These are phyloP conservation scores for Coregonus clupeaformis DNA, from an alignment of 2,113 vertebrate genomes.

Conservation along the genomic window DNA sequence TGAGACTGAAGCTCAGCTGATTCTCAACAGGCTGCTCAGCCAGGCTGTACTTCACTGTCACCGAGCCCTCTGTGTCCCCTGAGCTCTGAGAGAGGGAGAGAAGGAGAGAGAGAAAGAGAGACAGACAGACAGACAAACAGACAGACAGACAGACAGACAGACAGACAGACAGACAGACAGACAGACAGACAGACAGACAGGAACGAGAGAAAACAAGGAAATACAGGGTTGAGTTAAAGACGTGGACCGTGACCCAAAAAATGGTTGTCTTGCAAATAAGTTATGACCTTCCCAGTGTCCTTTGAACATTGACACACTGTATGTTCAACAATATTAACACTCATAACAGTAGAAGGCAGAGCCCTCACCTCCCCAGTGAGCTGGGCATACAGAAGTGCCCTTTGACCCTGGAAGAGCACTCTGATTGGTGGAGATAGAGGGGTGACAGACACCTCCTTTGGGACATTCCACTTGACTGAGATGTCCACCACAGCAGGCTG, in stretches of 20 bases:
- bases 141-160: background rate
- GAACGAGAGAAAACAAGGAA: background rate
- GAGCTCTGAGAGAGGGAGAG: slow-evolving; percentile 32
- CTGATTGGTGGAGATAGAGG: slow-evolving; percentile 63
- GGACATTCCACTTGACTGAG: slow-evolving; percentile 63
- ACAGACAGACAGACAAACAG: too few relatives aligned
- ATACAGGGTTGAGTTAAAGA: too few relatives aligned
- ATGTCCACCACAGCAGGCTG: slow-evolving; percentile 64
- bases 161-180: too few relatives aligned
- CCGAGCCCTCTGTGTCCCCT: slow-evolving; percentile 47
- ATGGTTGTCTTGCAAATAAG: too few relatives aligned
- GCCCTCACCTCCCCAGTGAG: slow-evolving; percentile 62
- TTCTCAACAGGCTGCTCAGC: slow-evolving; percentile 53
- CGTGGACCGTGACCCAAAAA: too few relatives aligned
- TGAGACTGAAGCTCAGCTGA: slow-evolving; percentile 58
- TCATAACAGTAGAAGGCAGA: background rate
- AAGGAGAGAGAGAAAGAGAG: too few relatives aligned
- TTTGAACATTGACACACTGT: too few relatives aligned
- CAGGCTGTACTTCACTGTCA: slow-evolving; percentile 65
- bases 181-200: background rate
- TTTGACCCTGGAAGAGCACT: slow-evolving; percentile 68
- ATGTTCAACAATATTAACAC: too few relatives aligned
- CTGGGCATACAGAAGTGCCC: slow-evolving; percentile 68
- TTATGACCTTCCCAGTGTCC: too few relatives aligned
- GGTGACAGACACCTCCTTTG: slow-evolving; percentile 54